phyloP scores from a whole-genome alignment of 2,888 invertebrate species.

The Oscheius sp. region DNA sequence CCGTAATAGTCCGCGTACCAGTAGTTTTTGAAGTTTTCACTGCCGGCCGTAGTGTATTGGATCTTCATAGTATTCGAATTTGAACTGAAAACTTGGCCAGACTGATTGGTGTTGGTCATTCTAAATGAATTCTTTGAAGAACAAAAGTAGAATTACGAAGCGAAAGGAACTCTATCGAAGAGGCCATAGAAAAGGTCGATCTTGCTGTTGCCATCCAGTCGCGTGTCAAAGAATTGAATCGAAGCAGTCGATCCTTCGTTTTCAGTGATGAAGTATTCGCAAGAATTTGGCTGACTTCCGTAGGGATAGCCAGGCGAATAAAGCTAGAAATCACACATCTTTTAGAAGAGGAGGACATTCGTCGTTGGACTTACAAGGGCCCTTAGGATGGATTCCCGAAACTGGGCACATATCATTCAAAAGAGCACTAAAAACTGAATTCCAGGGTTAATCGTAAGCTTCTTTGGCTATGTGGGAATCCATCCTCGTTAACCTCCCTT shows the following conservation, averaged over 20 bases:
- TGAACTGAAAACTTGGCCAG: neutral
- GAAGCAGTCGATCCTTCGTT: neutral
- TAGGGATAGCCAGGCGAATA: slow-evolving; percentile 6
- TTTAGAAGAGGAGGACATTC: too few species aligned
- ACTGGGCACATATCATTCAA: neutral
- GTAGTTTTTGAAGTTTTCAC: neutral
- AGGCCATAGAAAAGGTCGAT: neutral
- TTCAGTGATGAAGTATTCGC: neutral
- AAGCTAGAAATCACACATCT: too few species aligned
- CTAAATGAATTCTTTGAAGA: neutral
- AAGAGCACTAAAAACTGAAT: too few species aligned
- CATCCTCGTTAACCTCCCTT: too few species aligned
- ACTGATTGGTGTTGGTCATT: neutral
- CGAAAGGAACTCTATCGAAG: neutral
- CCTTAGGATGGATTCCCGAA: too few species aligned
- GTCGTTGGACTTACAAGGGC: too few species aligned
- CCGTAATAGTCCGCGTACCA: too few species aligned
- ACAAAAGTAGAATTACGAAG: neutral
- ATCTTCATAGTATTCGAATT: neutral
- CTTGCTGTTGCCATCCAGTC: neutral
- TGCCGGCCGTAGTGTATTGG: neutral
- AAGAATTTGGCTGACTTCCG: slow-evolving; percentile 12
- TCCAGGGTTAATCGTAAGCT: too few species aligned
- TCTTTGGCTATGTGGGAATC: too few species aligned
- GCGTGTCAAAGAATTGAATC: neutral